phyloP scores from a whole-genome alignment of 64 coral and sea anemone genomes.

The Anthopleura sola region DNA sequence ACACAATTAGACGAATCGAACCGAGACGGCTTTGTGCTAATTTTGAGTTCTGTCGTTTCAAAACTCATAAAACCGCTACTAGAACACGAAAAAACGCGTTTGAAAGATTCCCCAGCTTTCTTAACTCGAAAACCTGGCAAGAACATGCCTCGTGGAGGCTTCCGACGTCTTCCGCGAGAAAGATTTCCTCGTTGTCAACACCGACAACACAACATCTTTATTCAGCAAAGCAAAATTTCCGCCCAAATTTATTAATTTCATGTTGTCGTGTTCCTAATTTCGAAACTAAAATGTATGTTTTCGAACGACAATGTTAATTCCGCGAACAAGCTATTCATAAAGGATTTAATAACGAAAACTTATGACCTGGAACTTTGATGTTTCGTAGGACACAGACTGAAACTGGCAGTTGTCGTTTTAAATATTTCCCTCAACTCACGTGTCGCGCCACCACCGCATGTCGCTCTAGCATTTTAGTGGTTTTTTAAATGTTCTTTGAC shows the following conservation, averaged over 20 bases:
- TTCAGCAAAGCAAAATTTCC: neutral
- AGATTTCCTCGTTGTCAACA: neutral
- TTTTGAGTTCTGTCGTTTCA: neutral
- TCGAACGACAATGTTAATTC: neutral
- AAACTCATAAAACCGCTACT: neutral
- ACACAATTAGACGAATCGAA: neutral
- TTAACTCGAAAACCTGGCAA: neutral
- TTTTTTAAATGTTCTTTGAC: neutral
- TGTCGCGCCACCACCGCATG: neutral
- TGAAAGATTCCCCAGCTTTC: neutral
- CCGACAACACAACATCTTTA: neutral
- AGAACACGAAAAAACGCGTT: constrained; percentile 1
- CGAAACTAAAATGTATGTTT: constrained; percentile 4
- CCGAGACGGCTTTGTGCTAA: neutral
- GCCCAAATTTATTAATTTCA: neutral
- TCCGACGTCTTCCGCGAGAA: neutral
- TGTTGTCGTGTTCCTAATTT: neutral
- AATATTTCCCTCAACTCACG: neutral
- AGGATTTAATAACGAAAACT: neutral
- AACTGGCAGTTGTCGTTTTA: neutral
- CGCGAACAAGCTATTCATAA: neutral
- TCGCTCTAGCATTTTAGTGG: neutral
- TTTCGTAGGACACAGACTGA: neutral
- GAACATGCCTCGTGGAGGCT: neutral
- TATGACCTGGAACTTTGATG: neutral